Percentiles rank a stretch among this genome's conserved stretches.
Evolutionary conservation across 2,113 vertebrate genomes (phyloP).

Genomic region (Xiphorhynchus elegans): DNA sequence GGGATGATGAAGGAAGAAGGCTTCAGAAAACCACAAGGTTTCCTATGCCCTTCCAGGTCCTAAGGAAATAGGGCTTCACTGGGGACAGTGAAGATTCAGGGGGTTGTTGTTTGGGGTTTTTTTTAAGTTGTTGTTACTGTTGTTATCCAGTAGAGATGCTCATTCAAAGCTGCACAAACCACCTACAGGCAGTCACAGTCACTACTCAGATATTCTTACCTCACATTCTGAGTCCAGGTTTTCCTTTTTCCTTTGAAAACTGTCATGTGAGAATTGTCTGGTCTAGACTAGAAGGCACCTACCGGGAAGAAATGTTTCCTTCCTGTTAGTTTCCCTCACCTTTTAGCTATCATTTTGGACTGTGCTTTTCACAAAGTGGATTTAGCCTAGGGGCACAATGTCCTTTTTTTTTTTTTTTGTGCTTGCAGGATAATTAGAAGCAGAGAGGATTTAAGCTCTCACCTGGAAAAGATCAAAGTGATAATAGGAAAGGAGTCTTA

Average conservation of each 20-base stretch:
- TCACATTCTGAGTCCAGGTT: neutral
- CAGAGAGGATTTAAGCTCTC: constrained; percentile 4
- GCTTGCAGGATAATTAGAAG: neutral
- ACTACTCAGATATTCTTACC: neutral
- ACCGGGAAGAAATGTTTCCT: fast-evolving
- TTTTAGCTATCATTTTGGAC: neutral
- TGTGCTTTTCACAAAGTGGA: neutral
- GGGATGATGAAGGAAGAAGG: neutral
- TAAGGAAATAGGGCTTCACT: neutral
- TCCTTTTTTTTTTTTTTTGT: neutral
- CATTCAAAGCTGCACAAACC: neutral
- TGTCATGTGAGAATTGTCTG: neutral
- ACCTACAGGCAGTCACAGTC: neutral
- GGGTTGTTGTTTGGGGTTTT: no score
- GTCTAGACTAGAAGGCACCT: neutral
- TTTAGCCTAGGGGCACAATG: neutral
- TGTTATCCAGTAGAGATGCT: neutral
- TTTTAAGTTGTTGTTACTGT: neutral
- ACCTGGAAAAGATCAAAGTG: neutral
- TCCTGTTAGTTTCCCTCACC: neutral
- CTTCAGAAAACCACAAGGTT: neutral
- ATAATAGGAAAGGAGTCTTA: neutral
- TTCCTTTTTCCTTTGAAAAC: neutral
- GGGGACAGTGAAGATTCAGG: neutral
- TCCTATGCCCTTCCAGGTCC: neutral